Evolutionary conservation across 2,113 vertebrate genomes (phyloP).

Genomic region (Phoxinus phoxinus): DNA sequence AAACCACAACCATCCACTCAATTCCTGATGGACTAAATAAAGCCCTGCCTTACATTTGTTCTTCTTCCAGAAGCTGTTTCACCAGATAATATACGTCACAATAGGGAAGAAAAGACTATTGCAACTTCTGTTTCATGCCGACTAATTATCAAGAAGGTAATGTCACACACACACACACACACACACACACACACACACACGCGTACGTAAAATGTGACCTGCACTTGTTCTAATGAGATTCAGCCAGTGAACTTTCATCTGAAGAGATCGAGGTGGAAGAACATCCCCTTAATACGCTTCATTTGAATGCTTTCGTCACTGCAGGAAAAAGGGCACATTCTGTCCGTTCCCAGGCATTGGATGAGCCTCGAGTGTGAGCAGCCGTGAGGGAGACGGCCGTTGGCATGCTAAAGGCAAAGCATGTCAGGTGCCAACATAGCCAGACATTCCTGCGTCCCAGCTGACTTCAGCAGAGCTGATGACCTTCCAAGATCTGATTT

Average conservation of each 20-base stretch:
- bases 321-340: neutral
- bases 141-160: too few species aligned
- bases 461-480: neutral
- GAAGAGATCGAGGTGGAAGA: neutral
- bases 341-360: neutral
- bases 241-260: neutral
- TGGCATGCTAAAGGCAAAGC: neutral
- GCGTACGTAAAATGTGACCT: neutral
- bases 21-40: too few species aligned
- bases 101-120: too few species aligned
- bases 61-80: too few species aligned
- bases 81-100: too few species aligned
- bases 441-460: neutral
- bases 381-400: neutral
- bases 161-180: too few species aligned
- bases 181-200: too few species aligned
- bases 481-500: conserved; percentile 26
- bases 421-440: neutral
- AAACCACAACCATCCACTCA: too few species aligned
- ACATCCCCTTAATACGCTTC: neutral
- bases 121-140: too few species aligned
- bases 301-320: neutral
- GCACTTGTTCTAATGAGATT: neutral
- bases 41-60: too few species aligned
- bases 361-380: neutral